Percentiles rank a stretch among this genome's conserved stretches.
Conservation (phyloP, 2,797 vertebrate genomes). For the Dryobates pubescens region DNA sequence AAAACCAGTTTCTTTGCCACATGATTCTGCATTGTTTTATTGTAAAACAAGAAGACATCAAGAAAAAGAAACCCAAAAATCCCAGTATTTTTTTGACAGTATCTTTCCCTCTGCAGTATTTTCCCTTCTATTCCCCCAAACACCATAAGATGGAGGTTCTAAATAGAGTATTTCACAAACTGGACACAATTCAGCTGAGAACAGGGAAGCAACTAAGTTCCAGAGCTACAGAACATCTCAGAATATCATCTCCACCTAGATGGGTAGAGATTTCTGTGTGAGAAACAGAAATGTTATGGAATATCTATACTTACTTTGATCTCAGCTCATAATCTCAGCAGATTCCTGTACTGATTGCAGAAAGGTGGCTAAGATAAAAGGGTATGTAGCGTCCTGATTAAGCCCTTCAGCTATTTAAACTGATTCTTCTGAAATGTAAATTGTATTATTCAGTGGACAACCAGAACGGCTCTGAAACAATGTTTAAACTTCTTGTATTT, state of each 20-base stretch:
- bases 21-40: background rate
- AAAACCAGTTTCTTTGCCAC: background rate
- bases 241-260: background rate
- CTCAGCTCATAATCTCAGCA: background rate
- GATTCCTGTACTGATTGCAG: background rate
- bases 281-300: background rate
- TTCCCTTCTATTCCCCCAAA: background rate
- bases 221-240: background rate
- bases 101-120: background rate
- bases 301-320: background rate
- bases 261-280: background rate
- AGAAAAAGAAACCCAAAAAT: background rate
- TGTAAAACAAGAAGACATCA: background rate
- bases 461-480: background rate
- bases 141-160: background rate
- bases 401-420: background rate
- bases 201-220: background rate
- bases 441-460: background rate
- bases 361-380: background rate
- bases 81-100: background rate
- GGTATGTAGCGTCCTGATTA: background rate
- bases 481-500: background rate
- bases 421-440: background rate
- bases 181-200: background rate
- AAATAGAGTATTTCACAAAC: background rate